These are phyloP conservation scores for Bedellia somnulentella DNA, from an alignment of 2,888 invertebrate genomes.

Conservation along the genomic window DNA sequence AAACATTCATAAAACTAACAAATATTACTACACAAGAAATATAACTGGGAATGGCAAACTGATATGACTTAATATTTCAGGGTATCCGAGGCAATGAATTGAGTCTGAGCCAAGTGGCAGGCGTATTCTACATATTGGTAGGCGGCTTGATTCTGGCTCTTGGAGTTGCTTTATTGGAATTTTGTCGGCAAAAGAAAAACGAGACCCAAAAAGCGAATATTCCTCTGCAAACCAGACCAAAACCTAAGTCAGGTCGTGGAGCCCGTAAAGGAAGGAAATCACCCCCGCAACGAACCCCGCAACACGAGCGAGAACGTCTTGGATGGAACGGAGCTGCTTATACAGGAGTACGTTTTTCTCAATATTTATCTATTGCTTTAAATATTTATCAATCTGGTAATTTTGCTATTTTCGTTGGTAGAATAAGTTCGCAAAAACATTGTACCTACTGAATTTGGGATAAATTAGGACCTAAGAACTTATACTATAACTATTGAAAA, in stretches of 20 bases:
- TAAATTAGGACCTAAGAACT: too few species aligned
- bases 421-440: too few species aligned
- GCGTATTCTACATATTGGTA: slow-evolving; percentile 97
- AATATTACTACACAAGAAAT: too few species aligned
- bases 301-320: slow-evolving; percentile 40
- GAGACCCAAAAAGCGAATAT: slow-evolving; percentile 82
- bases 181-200: slow-evolving; percentile 87
- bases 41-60: too few species aligned
- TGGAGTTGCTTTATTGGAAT: slow-evolving; percentile 90
- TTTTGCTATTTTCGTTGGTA: too few species aligned
- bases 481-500: too few species aligned
- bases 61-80: slow-evolving; percentile 1
- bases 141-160: slow-evolving; percentile 90
- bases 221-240: slow-evolving; percentile 80
- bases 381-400: too few species aligned
- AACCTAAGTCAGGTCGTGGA: slow-evolving; percentile 82
- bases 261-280: slow-evolving; percentile 40
- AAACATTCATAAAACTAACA: too few species aligned
- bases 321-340: slow-evolving; percentile 54
- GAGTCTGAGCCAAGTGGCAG: slow-evolving; percentile 96
- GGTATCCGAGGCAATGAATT: slow-evolving; percentile 66
- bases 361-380: too few species aligned
- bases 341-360: slow-evolving; percentile 29
- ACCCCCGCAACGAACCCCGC: slow-evolving; percentile 27
- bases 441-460: too few species aligned